Conservation (phyloP, 1,140 invertebrate species). For the Meloidogyne exigua region DNA sequence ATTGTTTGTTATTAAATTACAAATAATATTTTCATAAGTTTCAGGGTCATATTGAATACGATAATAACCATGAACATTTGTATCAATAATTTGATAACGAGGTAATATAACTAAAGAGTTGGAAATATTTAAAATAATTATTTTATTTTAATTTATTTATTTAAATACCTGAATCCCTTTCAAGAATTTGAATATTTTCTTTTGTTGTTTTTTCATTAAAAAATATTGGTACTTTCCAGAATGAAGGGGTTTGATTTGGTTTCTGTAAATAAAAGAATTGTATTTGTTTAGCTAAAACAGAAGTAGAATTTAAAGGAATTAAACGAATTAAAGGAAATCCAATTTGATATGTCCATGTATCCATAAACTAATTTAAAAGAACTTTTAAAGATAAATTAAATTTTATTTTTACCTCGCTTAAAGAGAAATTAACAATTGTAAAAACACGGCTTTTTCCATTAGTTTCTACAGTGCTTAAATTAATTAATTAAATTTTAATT, state of each 20-base stretch:
- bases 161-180: slow-evolving; percentile 1
- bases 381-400: neutral
- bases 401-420: slow-evolving; percentile 12
- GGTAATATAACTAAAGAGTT: slow-evolving; percentile 18
- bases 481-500: neutral
- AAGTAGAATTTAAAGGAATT: neutral
- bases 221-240: slow-evolving; percentile 31
- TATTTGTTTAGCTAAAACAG: slow-evolving; percentile 15
- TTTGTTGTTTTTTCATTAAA: neutral
- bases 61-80: slow-evolving; percentile 30
- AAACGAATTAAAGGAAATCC: slow-evolving; percentile 30
- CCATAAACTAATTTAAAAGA: slow-evolving; percentile 11
- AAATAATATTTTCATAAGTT: slow-evolving; percentile 25
- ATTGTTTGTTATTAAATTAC: slow-evolving; percentile 15
- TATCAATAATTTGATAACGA: slow-evolving; percentile 23
- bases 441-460: neutral
- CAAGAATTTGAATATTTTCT: neutral
- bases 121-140: neutral
- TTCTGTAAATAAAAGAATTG: slow-evolving; percentile 19
- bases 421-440: slow-evolving; percentile 24
- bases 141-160: neutral
- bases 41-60: slow-evolving; percentile 25
- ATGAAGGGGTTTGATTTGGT: slow-evolving; percentile 4
- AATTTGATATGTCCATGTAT: slow-evolving; percentile 27
- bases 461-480: slow-evolving; percentile 3